These are phyloP conservation scores for Hirudinaria manillensis DNA, from an alignment of 2,888 invertebrate species.

Conservation along the genomic window DNA sequence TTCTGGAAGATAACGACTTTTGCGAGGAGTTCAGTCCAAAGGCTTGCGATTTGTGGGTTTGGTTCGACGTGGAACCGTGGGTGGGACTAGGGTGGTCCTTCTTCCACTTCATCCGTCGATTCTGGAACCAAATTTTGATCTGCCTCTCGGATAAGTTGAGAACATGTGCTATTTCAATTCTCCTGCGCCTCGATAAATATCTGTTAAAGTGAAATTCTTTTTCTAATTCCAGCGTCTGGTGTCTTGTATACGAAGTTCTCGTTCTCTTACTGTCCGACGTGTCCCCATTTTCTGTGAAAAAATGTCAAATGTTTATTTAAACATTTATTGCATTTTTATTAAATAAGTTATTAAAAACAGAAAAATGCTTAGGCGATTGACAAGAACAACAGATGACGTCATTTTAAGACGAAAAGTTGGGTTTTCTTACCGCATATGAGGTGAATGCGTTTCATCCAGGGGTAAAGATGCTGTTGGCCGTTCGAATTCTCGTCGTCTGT, in stretches of 20 bases:
- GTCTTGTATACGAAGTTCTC: conserved; percentile 92
- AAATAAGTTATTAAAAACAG: neutral
- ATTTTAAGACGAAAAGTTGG: neutral
- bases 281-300: conserved; percentile 19
- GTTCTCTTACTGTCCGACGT: conserved; percentile 82
- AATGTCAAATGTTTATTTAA: neutral
- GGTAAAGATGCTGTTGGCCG: conserved; percentile 17
- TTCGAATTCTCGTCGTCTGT: conserved; percentile 14
- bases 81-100: conserved; percentile 70
- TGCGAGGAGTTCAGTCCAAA: too few relatives aligned
- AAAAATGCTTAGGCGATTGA: neutral
- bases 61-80: neutral
- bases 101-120: conserved; percentile 98
- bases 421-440: conserved; percentile 16
- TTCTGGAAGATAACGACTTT: too few relatives aligned
- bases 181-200: conserved; percentile 89
- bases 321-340: neutral
- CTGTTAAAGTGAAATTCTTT: conserved; percentile 96
- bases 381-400: neutral
- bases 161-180: conserved; percentile 95
- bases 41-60: neutral
- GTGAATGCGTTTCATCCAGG: conserved; percentile 24
- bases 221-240: conserved; percentile 93
- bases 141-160: conserved; percentile 92
- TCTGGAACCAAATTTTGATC: conserved; percentile 71